Percentiles rank a stretch among this genome's conserved stretches.
Conservation (phyloP, 2,797 vertebrate species). For the Spea hammondii region DNA sequence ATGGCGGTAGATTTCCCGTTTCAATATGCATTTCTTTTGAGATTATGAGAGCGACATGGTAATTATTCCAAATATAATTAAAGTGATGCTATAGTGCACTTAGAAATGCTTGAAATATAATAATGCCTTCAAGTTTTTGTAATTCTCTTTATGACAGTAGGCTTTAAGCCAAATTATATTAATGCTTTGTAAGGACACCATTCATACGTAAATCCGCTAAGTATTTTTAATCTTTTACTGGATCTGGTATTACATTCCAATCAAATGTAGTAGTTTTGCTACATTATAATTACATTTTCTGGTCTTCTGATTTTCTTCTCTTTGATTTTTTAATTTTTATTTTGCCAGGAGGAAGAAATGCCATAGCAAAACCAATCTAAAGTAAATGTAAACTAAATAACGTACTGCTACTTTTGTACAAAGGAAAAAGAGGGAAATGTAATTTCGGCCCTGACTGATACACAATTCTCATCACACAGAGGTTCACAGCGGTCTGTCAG, state of each 20-base stretch:
- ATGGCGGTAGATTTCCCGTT: no score
- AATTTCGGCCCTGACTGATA: constrained; percentile 45
- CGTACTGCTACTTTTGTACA: constrained; percentile 9
- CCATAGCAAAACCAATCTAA: constrained; percentile 10
- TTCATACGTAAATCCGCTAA: constrained; percentile 3
- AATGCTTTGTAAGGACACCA: not conserved
- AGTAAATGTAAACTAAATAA: constrained; percentile 6
- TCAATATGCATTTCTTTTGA: no score
- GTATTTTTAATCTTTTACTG: not conserved
- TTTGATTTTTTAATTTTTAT: constrained; percentile 4
- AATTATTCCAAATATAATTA: no score
- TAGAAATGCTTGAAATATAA: not conserved
- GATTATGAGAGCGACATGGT: no score
- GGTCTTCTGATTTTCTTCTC: not conserved
- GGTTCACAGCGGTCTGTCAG: constrained; percentile 52
- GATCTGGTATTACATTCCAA: constrained; percentile 16
- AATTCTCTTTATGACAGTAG: not conserved
- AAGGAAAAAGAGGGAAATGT: constrained; percentile 19
- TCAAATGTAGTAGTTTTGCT: constrained; percentile 15
- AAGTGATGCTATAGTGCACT: not conserved
- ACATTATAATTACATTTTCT: constrained; percentile 21
- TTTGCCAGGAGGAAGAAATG: not conserved
- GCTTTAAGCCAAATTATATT: constrained; percentile 9
- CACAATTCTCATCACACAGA: constrained; percentile 42
- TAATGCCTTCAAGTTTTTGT: not conserved